A percentile compares a stretch with the other conserved stretches of the same genome.
These are phyloP conservation scores for Nudaria mundana DNA, from an alignment of 2,888 invertebrate species.

Conservation along the genomic window DNA sequence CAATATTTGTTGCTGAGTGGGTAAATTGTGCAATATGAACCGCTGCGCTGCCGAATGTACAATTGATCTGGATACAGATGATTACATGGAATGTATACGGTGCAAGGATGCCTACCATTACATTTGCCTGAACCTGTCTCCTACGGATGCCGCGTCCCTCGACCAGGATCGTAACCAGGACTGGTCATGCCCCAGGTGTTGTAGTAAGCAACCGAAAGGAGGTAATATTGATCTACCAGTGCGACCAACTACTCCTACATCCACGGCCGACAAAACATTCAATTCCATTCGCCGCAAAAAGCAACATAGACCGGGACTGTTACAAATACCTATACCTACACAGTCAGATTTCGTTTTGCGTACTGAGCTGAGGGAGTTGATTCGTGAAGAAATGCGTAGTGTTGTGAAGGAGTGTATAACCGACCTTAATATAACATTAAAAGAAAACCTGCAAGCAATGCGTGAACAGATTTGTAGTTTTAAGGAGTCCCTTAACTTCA, in stretches of 20 bases:
- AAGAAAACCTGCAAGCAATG: not conserved
- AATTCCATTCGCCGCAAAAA: conserved; percentile 5
- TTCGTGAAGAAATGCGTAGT: conserved; percentile 6
- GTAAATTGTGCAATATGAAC: conserved; percentile 1
- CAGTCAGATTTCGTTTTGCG: not conserved
- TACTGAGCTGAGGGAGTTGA: not conserved
- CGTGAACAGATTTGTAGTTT: not conserved
- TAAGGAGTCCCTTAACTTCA: not conserved
- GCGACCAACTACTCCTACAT: conserved; percentile 5
- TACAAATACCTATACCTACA: not conserved
- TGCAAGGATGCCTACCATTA: conserved; percentile 1
- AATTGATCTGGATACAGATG: not conserved
- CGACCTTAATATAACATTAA: not conserved
- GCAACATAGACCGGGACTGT: not conserved
- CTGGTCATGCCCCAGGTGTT: conserved; percentile 4
- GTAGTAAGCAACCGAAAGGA: conserved; percentile 2
- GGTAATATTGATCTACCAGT: conserved; percentile 1
- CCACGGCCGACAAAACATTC: conserved; percentile 1
- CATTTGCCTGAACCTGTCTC: not conserved
- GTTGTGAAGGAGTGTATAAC: not conserved
- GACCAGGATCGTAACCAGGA: not conserved
- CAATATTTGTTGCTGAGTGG: no score
- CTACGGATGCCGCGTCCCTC: not conserved
- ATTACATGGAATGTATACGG: conserved; percentile 1
- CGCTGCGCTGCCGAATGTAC: conserved; percentile 1